These are phyloP conservation scores for Chionoecetes opilio DNA, from an alignment of 1,140 invertebrate species.

Conservation along the genomic window DNA sequence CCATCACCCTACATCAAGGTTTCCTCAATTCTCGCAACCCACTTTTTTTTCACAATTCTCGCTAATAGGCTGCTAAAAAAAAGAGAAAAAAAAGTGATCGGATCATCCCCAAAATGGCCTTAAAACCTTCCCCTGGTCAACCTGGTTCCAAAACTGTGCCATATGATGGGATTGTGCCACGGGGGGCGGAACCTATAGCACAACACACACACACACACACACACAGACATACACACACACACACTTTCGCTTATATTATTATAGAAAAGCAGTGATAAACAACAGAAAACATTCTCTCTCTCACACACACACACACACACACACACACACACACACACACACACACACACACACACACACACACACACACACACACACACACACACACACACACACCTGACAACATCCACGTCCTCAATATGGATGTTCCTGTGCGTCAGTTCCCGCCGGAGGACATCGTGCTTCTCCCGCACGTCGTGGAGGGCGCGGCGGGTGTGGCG, in stretches of 20 bases:
- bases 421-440: constrained; percentile 53
- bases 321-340: too few species aligned
- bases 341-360: constrained; percentile 33
- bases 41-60: too few species aligned
- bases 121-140: too few species aligned
- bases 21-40: too few species aligned
- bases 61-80: too few species aligned
- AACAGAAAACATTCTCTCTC: background rate
- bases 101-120: too few species aligned
- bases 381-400: background rate
- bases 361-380: constrained; percentile 48
- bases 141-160: too few species aligned
- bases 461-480: constrained; percentile 82
- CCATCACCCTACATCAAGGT: too few species aligned
- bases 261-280: background rate
- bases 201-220: background rate
- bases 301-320: background rate
- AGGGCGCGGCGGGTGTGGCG: constrained; percentile 81
- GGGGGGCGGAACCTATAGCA: too few species aligned
- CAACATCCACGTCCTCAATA: constrained; percentile 4
- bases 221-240: background rate
- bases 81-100: too few species aligned
- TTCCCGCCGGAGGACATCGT: constrained; percentile 81
- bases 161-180: too few species aligned
- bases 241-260: too few species aligned